phyloP scores from a whole-genome alignment of 2,113 vertebrate species.

The Chinchilla lanigera region DNA sequence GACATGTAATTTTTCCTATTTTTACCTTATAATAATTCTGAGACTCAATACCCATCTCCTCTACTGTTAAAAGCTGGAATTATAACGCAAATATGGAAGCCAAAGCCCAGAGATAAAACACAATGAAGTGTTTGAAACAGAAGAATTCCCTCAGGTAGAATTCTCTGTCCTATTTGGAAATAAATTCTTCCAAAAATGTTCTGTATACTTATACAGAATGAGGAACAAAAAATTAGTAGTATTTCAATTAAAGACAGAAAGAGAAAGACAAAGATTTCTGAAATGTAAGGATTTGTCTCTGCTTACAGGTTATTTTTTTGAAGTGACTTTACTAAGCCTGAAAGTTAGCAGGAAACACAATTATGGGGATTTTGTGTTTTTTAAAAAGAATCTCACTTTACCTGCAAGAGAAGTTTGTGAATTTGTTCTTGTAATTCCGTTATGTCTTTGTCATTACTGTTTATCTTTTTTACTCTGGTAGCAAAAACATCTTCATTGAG shows the following conservation, averaged over 20 bases:
- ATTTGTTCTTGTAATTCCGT: slow-evolving; percentile 94
- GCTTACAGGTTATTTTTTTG: neutral
- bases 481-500: slow-evolving; percentile 95
- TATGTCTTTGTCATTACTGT: slow-evolving; percentile 88
- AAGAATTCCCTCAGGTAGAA: neutral
- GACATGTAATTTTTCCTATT: neutral
- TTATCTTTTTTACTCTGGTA: slow-evolving; percentile 82
- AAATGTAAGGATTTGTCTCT: neutral
- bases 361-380: neutral
- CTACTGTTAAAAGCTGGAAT: neutral
- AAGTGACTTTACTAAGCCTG: neutral
- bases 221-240: neutral
- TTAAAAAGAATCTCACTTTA: slow-evolving; percentile 74
- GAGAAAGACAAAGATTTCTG: neutral
- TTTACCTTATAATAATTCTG: neutral
- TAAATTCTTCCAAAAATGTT: neutral
- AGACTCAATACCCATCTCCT: neutral
- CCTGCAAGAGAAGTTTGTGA: slow-evolving; percentile 94
- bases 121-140: neutral
- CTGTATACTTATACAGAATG: neutral
- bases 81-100: neutral
- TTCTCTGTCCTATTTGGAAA: neutral
- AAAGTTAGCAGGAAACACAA: neutral
- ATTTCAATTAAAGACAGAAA: neutral
- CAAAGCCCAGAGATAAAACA: neutral